phyloP scores from a whole-genome alignment of 2,113 vertebrate species.

The Haemorhous mexicanus region DNA sequence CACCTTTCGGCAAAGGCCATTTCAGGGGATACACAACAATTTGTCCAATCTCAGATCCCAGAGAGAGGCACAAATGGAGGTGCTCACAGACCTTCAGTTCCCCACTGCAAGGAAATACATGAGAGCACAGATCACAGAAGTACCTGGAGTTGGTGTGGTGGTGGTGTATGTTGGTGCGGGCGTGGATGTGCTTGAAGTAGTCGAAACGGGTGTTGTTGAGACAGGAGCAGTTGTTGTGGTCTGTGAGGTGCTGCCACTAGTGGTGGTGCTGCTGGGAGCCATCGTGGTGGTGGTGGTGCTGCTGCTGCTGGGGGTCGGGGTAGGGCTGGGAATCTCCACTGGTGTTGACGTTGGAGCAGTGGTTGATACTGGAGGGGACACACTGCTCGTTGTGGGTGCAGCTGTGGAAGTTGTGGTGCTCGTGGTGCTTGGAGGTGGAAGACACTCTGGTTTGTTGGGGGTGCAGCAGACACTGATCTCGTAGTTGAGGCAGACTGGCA shows the following conservation, averaged over 20 bases:
- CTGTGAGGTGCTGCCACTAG: neutral
- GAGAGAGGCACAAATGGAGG: neutral
- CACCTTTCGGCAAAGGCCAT: neutral
- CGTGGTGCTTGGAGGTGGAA: too few relatives aligned
- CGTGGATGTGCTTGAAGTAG: neutral
- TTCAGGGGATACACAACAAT: neutral
- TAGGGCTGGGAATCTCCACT: neutral
- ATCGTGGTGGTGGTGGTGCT: neutral
- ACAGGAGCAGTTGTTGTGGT: neutral
- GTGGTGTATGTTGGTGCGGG: neutral
- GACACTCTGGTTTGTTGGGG: too few relatives aligned
- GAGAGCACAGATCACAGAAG: neutral
- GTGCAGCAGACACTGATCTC: too few relatives aligned
- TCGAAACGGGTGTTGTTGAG: neutral
- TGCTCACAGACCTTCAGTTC: too few relatives aligned
- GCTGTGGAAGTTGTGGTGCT: too few relatives aligned
- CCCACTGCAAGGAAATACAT: neutral
- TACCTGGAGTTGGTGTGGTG: neutral
- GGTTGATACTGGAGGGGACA: neutral
- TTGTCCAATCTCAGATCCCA: neutral
- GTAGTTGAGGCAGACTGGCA: too few relatives aligned
- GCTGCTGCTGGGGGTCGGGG: neutral
- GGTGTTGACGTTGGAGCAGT: fast-evolving
- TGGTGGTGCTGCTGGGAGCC: neutral
- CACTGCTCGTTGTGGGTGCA: neutral